A percentile compares a stretch with the other conserved stretches of the same genome.
Evolutionary conservation across 2,797 vertebrate genomes (phyloP).

Genomic region (Intellagama lesueurii): DNA sequence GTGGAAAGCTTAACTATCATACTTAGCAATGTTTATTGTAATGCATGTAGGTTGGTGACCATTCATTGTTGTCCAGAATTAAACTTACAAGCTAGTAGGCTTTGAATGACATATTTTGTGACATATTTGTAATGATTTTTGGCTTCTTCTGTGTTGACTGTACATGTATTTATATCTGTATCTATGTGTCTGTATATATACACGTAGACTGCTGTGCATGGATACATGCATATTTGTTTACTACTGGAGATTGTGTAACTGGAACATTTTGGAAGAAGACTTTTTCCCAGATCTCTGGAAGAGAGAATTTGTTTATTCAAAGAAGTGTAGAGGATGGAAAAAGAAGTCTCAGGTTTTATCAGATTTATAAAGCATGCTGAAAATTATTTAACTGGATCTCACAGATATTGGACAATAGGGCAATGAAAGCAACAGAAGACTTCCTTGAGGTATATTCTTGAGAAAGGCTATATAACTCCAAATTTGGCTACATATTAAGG

Average conservation of each 20-base stretch:
- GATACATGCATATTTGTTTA: conserved; percentile 10
- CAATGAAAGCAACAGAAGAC: neutral
- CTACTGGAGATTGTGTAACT: neutral
- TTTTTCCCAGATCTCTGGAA: neutral
- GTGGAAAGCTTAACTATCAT: conserved; percentile 53
- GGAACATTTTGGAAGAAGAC: conserved; percentile 11
- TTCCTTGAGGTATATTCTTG: neutral
- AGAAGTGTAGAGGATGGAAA: neutral
- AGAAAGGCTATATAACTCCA: neutral
- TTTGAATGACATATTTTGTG: conserved; percentile 1
- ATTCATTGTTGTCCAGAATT: conserved; percentile 14
- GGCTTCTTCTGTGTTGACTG: neutral
- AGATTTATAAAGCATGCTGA: conserved; percentile 8
- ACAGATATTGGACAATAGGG: neutral
- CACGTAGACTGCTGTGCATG: neutral
- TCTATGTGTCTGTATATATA: neutral
- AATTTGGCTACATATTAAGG: neutral
- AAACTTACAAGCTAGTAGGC: neutral
- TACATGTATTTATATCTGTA: neutral
- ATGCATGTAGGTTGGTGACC: neutral
- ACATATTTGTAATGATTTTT: conserved; percentile 22
- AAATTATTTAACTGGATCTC: neutral
- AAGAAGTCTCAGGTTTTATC: conserved; percentile 14
- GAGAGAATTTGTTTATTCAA: neutral
- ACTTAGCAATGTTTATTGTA: conserved; percentile 1